Evolutionary conservation across 2,113 vertebrate genomes (phyloP).

Genomic region (Dasyurus viverrinus): DNA sequence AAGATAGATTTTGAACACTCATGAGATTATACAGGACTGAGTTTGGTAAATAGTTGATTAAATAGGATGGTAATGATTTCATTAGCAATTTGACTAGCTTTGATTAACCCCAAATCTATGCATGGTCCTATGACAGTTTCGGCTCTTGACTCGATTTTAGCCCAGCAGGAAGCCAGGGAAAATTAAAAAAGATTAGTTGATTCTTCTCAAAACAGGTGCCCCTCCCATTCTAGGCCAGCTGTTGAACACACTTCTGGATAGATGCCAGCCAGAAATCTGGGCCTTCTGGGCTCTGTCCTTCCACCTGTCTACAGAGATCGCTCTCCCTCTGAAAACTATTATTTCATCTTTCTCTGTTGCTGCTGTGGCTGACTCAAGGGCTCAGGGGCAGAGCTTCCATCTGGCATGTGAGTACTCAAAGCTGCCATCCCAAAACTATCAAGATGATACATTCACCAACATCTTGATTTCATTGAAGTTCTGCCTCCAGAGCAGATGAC

Average conservation of each 20-base stretch:
- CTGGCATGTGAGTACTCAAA: conserved; percentile 1
- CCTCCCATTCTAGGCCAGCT: not conserved
- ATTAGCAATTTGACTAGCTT: not conserved
- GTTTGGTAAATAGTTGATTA: not conserved
- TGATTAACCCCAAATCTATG: conserved; percentile 2
- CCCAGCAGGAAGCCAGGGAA: not conserved
- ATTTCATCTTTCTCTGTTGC: not conserved
- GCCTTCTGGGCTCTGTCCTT: not conserved
- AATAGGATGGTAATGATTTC: not conserved
- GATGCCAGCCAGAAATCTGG: not conserved
- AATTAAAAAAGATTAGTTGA: not conserved
- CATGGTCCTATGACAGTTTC: not conserved
- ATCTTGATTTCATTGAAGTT: conserved; percentile 11
- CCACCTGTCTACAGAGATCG: not conserved
- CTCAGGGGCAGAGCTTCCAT: not conserved
- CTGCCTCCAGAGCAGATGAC: not conserved
- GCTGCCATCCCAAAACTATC: not conserved
- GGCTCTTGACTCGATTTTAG: not conserved
- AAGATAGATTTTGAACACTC: not conserved
- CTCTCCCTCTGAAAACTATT: not conserved
- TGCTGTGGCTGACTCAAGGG: not conserved
- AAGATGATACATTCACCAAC: conserved; percentile 4
- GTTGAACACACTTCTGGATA: not conserved
- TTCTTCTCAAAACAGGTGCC: not conserved
- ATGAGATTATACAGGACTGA: not conserved